Base-by-base conservation (phyloP, 2,113 vertebrate species). In the Psilopogon haemacephalus region DNA sequence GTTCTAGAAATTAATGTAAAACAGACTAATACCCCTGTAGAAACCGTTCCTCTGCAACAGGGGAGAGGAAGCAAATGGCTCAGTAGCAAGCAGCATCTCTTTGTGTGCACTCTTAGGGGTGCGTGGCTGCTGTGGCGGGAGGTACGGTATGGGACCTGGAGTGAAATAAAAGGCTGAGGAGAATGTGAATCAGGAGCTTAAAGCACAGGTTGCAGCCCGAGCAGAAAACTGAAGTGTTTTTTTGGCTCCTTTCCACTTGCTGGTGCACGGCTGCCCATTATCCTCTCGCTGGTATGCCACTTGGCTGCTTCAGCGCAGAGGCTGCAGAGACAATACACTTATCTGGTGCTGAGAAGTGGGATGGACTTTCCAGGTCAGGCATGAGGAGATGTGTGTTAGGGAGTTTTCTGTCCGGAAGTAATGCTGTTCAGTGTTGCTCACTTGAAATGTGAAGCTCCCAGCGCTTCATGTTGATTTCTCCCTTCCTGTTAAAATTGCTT, bases 401-500 rank as follows among this genome's bases (percentile, higher is more conserved):
- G 60, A 38, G 69, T 67, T 83, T 83, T 85, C 55, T 81, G 59
- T 89, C 70, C 0, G 0, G 35, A 87, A 80, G 60, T 73, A 71
- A 83, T 38, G 69, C 62, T n/a, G 58, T 59, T 92, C 78, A 70
- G 35, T 19, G 33, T 67, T 54, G 63, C 74, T 92, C 20, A 6
- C 75, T 87, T 91, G 71, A 92, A 92, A 82, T 75, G n/a, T 9
- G 7, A 73, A 87, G 52, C 27, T 16, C 63, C 71, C 84, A 84
- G 59, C 6, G 38, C 48, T 87, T 92, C 60, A 38, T 1, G 21
- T 87, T 44, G 74, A 35, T 94, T 90, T 94, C n/a, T 64, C 84
- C 63, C 38, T 86, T 87, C 82, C 71, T 86, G 82, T 86, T 94
- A 92, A 94, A 94, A 88, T 64, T 68, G 56, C 75, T 76, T 93